Evolutionary conservation across 2,797 vertebrate species (phyloP), one percentile per base, ranked within the genome.

Genomic region (Liasis olivaceus): DNA sequence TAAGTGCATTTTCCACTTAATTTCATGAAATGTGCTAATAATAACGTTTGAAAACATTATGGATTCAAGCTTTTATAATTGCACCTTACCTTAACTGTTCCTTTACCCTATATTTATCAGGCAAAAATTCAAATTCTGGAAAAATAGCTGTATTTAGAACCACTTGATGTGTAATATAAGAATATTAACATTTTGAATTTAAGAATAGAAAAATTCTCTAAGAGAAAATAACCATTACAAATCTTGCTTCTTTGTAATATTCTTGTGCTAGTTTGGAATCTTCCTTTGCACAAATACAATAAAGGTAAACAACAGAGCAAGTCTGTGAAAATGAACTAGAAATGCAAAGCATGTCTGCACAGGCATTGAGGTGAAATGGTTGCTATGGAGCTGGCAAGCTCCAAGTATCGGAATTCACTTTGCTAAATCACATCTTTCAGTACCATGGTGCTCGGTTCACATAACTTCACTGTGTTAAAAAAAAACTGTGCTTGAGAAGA

Each of bases 301-400:
- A 88, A 89, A 95, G 93, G 93, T 93, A 95, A 96, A 95, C 94
- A 96, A 95, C 94, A 95, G 92, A 95, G 87, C 88, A 92, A 94
- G 93, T 89, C 95, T 95, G 85, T 94, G 94, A 91, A 94, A 96
- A 96, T 97, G 87, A 97, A 96, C 96, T 97, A 97, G 96, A 97
- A 97, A 97, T 97, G 96, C 97, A 97, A 94, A 97, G 96, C 98
- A 97, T 98, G 97, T 95, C 92, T 96, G 96, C 96, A 96, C 95
- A 97, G 96, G 95, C 95, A 96, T 91, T 94, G 88, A 93, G 96
- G 97, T 96, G 97, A 97, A 97, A 94, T 94, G 88, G 98, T 99
- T 98, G 97, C 98, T 97, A 98, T 98, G 98, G 98, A 90, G 95
- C 95, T 97, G 97, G 94, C 95, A 95, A 95, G 97, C 95, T 96